Percentiles rank a stretch among this genome's conserved stretches.
phyloP scores from a whole-genome alignment of 2,113 vertebrate species.

The Passer montanus region DNA sequence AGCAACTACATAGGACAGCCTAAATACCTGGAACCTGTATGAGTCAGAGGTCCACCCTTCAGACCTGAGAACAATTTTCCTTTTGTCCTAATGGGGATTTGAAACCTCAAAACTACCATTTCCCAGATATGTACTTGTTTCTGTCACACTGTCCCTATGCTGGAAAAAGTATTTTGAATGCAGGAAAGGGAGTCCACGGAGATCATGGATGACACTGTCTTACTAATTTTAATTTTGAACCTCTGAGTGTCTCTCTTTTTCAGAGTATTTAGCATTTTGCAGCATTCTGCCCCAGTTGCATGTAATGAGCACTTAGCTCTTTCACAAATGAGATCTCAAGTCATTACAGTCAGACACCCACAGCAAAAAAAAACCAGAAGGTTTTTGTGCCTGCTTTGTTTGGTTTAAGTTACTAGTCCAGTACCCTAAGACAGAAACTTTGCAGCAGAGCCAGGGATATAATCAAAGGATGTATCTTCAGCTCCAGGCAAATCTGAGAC shows the following conservation, averaged over 20 bases:
- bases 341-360: neutral
- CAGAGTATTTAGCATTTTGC: neutral
- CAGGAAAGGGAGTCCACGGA: neutral
- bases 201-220: neutral
- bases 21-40: neutral
- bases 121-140: neutral
- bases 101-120: neutral
- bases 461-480: slow-evolving; percentile 32
- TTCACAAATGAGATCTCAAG: neutral
- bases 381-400: neutral
- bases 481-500: slow-evolving; percentile 28
- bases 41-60: neutral
- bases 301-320: neutral
- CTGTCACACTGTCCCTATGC: neutral
- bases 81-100: neutral
- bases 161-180: neutral
- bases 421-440: neutral
- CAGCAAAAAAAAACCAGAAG: neutral
- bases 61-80: neutral
- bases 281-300: neutral
- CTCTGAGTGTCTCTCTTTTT: neutral
- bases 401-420: neutral
- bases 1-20: neutral
- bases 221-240: neutral
- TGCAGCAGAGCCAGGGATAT: neutral